Base-by-base conservation (phyloP, 1,140 invertebrate species). In the Caenorhabditis latens region DNA sequence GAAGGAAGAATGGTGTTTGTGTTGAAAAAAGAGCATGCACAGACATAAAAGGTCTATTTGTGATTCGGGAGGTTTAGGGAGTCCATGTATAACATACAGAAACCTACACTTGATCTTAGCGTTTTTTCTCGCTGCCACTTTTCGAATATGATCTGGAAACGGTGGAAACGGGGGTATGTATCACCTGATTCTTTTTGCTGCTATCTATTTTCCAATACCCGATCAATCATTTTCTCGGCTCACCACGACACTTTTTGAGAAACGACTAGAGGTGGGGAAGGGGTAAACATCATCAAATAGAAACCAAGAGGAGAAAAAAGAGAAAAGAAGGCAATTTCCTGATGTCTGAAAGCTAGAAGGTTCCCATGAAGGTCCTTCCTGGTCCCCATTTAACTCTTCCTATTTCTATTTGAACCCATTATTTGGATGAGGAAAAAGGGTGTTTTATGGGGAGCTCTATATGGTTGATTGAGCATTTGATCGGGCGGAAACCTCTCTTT, bases 171-270 rank as follows among this genome's bases (percentile, higher is more conserved):
- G 8, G 40, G 11, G 24, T 79, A 11, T 48, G 40, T 50, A 24
- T 53, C 32, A 79, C 46, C 71, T 79, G 71, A 50, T n/a, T 13
- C 63, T 21, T 8, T 40, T 75, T 48, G 14, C 32, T 40, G 4
- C 43, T 48, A 46, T 46, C 40, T 32, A 46, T 71, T 71, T 71
- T 24, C 24, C 61, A 63, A 58, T 58, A 19, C 24, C 24, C 61
- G 42, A 71, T 79, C 71, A 79, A 79, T 79, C 71, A 79, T 79
- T 79, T 79, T 79, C 71, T 79, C 71, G 71, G 71, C 71, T 50
- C 65, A 43, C 11, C 46, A 63, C 24, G 57, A 32, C 14, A 58
- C 6, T 19, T 58, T 9, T 19, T 11, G 24, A 63, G 61, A 63
- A 58, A n/a, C 14, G 6, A 58, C 14, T 19, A 58, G 55, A 14